Base-by-base conservation (phyloP, 2,113 vertebrate species). In the Odocoileus hemionus region DNA sequence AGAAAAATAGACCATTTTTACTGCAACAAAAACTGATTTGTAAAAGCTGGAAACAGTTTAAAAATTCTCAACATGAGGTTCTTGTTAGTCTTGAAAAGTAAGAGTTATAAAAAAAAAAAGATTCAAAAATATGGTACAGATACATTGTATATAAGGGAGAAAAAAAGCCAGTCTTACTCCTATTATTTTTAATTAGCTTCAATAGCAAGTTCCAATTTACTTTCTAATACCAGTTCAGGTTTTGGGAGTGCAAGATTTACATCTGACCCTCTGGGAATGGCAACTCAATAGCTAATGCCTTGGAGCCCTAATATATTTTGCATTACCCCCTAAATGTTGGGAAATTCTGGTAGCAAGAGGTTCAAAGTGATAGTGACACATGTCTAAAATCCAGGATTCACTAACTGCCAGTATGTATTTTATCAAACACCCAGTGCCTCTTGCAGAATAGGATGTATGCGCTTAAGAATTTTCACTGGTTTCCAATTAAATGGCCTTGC, bases 171-270 rank as follows among this genome's bases (percentile, higher is more conserved):
- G 98, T 98, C 98, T 98, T 93, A 97, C 98, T 98, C 98, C 98
- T 98, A 99, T 99, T 99, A 99, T 98, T 99, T 99, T 99, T 99
- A 99, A 99, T 99, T 99, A 99, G 98, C 97, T 94, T 98, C 97
- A 97, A 98, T 90, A 98, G 98, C 97, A 98, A 96, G 97, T 98
- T 98, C 97, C 97, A 98, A 97, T 98, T 98, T 97, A 98, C 98
- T 98, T 98, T 98, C 98, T 97, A 98, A 98, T 96, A 98, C 98
- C 98, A 98, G 97, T 96, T 98, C 97, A 96, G 93, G 97, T 58
- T 85, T 97, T 95, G 80, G 84, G 95, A 97, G 86, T 87, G 90
- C 92, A 96, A 96, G 96, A 98, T 96, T 98, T 98, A 95, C 96
- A 95, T 91, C 93, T 97, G 95, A 96, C 83, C 45, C 98, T 95